Evolutionary conservation across 2,797 vertebrate genomes (phyloP).

Genomic region (Acridotheres tristis): DNA sequence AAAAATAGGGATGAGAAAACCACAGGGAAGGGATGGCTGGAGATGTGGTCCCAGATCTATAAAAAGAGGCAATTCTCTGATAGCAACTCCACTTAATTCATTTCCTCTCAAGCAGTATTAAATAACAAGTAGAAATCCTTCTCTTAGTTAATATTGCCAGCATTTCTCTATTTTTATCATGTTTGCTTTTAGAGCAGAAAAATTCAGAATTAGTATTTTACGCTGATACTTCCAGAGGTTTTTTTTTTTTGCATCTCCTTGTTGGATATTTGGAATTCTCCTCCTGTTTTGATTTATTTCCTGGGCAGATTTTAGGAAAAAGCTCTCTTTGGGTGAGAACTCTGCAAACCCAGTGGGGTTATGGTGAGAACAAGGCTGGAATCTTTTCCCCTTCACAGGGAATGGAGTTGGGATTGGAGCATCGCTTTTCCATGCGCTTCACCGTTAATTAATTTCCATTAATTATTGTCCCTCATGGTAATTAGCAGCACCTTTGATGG

Average conservation of each 20-base stretch:
- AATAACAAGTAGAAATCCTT: background rate
- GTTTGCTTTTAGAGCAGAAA: background rate
- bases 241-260: background rate
- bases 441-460: background rate
- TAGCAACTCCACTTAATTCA: background rate
- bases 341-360: background rate
- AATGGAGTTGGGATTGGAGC: background rate
- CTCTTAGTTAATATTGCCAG: background rate
- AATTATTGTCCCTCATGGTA: background rate
- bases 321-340: background rate
- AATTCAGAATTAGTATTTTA: background rate
- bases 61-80: background rate
- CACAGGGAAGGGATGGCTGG: background rate
- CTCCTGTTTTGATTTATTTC: background rate
- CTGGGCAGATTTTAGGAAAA: background rate
- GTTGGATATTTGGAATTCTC: background rate
- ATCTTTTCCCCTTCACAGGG: background rate
- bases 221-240: background rate
- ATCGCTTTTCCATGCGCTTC: background rate
- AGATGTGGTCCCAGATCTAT: background rate
- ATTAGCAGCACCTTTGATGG: background rate
- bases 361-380: background rate
- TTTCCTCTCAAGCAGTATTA: background rate
- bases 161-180: fast-evolving
- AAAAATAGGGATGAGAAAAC: background rate